Evolutionary conservation across 2,113 vertebrate species (phyloP).

Genomic region (Struthidea cinerea): DNA sequence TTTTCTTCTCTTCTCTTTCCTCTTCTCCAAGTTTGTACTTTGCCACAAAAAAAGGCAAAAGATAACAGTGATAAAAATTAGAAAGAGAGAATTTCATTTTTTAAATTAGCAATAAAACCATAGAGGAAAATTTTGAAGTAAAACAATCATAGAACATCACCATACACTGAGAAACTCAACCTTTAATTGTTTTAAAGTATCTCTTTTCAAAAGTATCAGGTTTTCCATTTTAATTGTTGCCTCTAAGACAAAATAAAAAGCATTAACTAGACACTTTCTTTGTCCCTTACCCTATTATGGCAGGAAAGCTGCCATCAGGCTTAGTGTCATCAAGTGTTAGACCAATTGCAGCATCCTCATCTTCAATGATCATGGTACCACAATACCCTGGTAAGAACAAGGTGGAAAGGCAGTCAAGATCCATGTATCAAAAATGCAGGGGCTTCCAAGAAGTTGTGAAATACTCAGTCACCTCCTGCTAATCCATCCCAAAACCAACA

Average conservation of each 20-base stretch:
- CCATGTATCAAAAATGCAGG: background rate
- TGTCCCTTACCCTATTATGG: constrained; percentile 89
- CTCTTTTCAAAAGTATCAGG: background rate
- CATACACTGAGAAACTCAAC: background rate
- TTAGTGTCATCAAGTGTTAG: constrained; percentile 94
- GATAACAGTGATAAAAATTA: background rate
- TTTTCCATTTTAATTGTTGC: background rate
- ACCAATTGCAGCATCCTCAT: constrained; percentile 87
- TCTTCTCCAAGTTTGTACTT: background rate
- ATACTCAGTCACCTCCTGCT: background rate
- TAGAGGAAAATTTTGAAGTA: background rate
- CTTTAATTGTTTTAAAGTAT: background rate
- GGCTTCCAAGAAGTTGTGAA: background rate
- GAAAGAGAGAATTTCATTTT: background rate
- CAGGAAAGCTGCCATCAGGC: constrained; percentile 86
- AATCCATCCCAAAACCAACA: background rate
- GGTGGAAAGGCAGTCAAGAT: background rate
- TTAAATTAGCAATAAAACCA: background rate
- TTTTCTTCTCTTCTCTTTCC: background rate
- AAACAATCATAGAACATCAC: background rate
- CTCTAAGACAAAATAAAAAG: background rate
- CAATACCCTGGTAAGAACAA: constrained; percentile 80
- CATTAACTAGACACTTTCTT: background rate
- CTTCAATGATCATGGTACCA: constrained; percentile 94
- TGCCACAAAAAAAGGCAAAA: background rate